Evolutionary conservation across 2,888 invertebrate species (phyloP), one percentile per base, ranked within the genome.

Genomic region (Plebejus anna): DNA sequence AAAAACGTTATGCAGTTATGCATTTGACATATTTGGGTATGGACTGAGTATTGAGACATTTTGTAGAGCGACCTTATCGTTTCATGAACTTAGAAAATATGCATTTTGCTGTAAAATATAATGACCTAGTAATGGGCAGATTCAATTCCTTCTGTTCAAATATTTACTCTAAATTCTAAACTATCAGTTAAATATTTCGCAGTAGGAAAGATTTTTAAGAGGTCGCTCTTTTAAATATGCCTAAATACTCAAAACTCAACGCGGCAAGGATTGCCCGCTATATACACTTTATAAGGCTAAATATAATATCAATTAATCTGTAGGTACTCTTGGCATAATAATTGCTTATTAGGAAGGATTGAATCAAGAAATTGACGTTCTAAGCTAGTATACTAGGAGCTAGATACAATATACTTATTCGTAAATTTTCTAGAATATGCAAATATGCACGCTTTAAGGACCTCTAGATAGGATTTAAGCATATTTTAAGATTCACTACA

Each of bases 261-360:
- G 66, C 32, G 13, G 32, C 13, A 32, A 32, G 32, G 66, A 32
- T 55, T 16, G 51, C 6, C 36, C 7, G 32, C 55, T 32, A 32
- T 73, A 73, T 55, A 73, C 73, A 73, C 55, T 73, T 55, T 77
- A 70, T 76, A 81, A 80, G 78, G 81, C 82, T 83, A 82, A 80
- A 81, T 81, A 72, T 72, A 81, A 83, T 86, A 83, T 85, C 88
- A 90, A 85, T 87, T 86, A 86, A 81, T 89, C 83, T 88, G 88
- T 89, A 89, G 87, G 87, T 90, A 89, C 87, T 86, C 87, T 87
- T 88, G 86, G 88, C 88, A 87, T 85, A 85, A 85, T 90, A 92
- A 91, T 92, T 92, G 90, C 86, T 86, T 90, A 89, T 82, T 84
- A 91, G 91, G 92, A 92, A 92, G 92, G 92, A 93, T 87, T 90